A percentile compares a stretch with the other conserved stretches of the same genome.
Evolutionary conservation across 2,113 vertebrate species (phyloP).

Genomic region (Mionectes macconnelli): DNA sequence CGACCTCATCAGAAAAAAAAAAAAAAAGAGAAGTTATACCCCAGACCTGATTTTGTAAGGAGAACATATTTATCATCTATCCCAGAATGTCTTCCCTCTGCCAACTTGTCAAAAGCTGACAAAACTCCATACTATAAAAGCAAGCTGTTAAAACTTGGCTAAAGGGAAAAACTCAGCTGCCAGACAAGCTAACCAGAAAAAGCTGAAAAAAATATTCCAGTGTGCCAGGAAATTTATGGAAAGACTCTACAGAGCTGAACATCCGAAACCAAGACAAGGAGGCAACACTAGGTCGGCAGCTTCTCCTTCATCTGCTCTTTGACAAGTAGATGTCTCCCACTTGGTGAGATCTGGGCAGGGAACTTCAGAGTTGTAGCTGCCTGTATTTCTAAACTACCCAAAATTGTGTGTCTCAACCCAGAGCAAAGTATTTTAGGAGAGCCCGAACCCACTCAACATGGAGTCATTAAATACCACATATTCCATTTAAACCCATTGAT

Average conservation of each 20-base stretch:
- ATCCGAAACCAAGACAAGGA: neutral
- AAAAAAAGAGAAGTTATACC: neutral
- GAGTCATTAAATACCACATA: conserved; percentile 33
- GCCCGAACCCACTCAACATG: neutral
- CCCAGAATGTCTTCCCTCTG: conserved; percentile 27
- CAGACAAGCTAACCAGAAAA: conserved; percentile 65
- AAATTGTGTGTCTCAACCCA: neutral
- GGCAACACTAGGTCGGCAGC: neutral
- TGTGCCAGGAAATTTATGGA: conserved; percentile 23
- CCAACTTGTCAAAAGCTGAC: conserved; percentile 65
- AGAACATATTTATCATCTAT: conserved; percentile 54
- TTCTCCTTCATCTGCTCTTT: neutral
- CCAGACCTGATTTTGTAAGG: neutral
- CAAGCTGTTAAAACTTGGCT: conserved; percentile 67
- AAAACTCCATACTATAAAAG: conserved; percentile 57
- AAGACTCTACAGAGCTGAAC: neutral
- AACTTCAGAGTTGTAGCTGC: neutral
- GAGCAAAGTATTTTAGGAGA: neutral
- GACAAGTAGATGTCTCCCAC: neutral
- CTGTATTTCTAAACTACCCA: neutral
- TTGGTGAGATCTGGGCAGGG: neutral
- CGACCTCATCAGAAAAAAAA: neutral
- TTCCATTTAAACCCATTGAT: conserved; percentile 25
- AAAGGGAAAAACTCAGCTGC: conserved; percentile 67
- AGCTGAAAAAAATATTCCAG: conserved; percentile 14